Percentiles rank a stretch among this genome's conserved stretches.
Evolutionary conservation across 2,797 vertebrate species (phyloP).

Genomic region (Schizopygopsis malacanthus): DNA sequence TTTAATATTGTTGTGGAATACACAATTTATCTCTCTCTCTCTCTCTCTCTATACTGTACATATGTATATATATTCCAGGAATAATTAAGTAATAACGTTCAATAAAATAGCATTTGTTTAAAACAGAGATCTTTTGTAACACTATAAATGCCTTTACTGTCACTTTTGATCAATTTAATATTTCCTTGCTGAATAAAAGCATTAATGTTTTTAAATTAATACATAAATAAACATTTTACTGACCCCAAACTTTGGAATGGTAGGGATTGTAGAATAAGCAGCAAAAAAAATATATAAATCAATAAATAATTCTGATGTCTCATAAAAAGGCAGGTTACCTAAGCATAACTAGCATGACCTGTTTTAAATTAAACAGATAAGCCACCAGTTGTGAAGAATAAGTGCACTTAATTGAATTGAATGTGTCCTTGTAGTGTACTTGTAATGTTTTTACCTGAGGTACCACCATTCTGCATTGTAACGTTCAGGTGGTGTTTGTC

Average conservation of each 20-base stretch:
- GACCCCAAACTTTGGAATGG: background rate
- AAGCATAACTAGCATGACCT: background rate
- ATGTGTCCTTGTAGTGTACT: background rate
- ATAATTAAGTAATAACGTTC: background rate
- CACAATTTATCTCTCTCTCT: background rate
- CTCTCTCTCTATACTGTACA: background rate
- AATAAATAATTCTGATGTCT: too few relatives aligned
- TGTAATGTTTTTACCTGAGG: conserved; percentile 79
- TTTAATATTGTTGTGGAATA: background rate
- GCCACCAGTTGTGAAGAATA: background rate
- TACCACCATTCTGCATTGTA: conserved; percentile 98
- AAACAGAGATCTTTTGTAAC: background rate
- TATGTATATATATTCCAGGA: background rate
- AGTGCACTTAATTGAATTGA: background rate
- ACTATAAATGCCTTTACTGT: background rate
- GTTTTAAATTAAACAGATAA: background rate
- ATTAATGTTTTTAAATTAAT: background rate
- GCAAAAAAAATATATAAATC: too few relatives aligned
- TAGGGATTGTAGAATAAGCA: background rate
- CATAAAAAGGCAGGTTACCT: background rate
- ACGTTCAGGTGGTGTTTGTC: conserved; percentile 75
- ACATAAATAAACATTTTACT: background rate
- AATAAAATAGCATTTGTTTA: background rate
- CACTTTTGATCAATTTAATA: background rate
- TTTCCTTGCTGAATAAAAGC: background rate